Evolutionary conservation across 2,113 vertebrate species (phyloP), one percentile per base, ranked within the genome.

Genomic region (Lethenteron camtschaticum): DNA sequence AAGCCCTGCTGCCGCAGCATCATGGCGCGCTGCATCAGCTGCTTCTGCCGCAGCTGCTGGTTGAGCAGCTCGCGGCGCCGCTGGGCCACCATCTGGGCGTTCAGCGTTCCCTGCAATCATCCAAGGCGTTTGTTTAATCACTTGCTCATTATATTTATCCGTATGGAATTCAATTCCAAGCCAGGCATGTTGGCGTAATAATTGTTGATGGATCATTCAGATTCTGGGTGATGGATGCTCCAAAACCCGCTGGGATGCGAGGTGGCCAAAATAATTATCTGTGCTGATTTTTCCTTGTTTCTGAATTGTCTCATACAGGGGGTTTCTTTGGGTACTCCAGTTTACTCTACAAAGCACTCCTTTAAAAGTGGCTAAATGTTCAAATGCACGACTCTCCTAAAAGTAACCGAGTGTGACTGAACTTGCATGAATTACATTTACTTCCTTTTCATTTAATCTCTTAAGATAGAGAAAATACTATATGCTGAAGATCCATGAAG

Each of bases 81-180:
- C 77, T 96, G 90, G 1, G 90, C 90, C 77, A 96, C 73, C 90
- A 95, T 96, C 75, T 95, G 88, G 20, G 90, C 90, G 0, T 96
- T 96, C 69, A 95, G 79, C 1, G 87, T 89, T 11, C 88, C 86
- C 87, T 94, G 82, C 1, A 7, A 59, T 57, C 71, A 6, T 58
- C 70, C 5, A 18, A 8, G 58, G 57, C 12, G n/a, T 68, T 8
- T 1, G 6, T 12, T 2, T 2, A 3, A 3, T 18, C 2, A 11
- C 12, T 56, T n/a, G 56, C 11, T 60, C 20, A 57, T 55, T 41
- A 41, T 41, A 7, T 41, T 6, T 41, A 41, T 72, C n/a, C 14
- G 57, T 66, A 18, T 13, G 70, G 10, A 73, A 72, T 69, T 41
- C 69, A 68, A 11, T 58, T 56, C n/a, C 12, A 20, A 69, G 20